These are phyloP conservation scores for Andrena haemorrhoa DNA, from an alignment of 2,888 invertebrate genomes.

Conservation along the genomic window DNA sequence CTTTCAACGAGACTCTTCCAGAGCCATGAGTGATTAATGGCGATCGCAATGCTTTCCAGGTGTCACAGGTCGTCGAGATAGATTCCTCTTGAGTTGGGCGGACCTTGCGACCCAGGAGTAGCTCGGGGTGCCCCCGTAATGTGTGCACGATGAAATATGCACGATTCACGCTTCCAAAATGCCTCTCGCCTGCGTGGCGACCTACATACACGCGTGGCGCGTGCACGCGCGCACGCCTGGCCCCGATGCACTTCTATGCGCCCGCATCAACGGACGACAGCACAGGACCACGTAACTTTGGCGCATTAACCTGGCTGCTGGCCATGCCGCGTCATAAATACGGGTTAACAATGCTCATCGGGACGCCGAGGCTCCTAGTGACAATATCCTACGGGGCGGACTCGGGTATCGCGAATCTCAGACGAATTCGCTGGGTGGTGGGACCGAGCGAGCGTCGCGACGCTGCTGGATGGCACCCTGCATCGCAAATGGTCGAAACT, in stretches of 20 bases:
- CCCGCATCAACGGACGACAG: constrained; percentile 43
- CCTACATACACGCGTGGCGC: constrained; percentile 55
- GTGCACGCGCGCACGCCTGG: background rate
- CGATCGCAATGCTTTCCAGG: constrained; percentile 19
- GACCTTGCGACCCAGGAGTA: constrained; percentile 8
- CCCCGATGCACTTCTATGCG: constrained; percentile 51
- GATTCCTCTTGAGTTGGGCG: constrained; percentile 18
- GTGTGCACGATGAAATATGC: constrained; percentile 46
- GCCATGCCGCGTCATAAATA: constrained; percentile 80
- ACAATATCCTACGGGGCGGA: constrained; percentile 55
- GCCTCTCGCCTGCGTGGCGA: constrained; percentile 47
- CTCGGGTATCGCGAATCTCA: background rate
- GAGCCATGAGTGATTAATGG: constrained; percentile 28
- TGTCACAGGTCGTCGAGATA: constrained; percentile 16
- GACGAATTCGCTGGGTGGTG: background rate
- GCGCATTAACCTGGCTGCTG: constrained; percentile 77
- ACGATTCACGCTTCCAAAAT: constrained; percentile 55
- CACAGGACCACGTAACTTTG: constrained; percentile 66
- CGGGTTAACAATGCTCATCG: constrained; percentile 70
- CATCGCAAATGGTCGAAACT: background rate
- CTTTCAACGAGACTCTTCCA: background rate
- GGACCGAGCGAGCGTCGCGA: background rate
- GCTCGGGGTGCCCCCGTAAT: constrained; percentile 26
- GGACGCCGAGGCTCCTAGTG: constrained; percentile 32
- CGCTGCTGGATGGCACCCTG: background rate